Evolutionary conservation across 1,140 invertebrate genomes (phyloP), one percentile per base, ranked within the genome.

Genomic region (Aporrectodea caliginosa): DNA sequence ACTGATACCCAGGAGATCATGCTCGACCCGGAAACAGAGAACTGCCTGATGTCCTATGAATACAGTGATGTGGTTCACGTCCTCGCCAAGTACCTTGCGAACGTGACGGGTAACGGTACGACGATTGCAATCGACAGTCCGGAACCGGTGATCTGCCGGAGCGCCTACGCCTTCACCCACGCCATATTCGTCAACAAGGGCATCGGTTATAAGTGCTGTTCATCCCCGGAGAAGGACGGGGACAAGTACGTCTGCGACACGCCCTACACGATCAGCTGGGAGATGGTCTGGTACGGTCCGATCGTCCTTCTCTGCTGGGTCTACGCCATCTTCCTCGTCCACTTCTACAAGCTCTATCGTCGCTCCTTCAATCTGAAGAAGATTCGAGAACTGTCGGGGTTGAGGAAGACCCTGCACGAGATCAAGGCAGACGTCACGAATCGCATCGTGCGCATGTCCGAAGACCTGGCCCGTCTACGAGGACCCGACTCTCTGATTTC

Each of bases 211-310:
- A 35, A 76, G 29, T 76, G 75, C 35, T 76, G 75, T 58, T n/a
- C n/a, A 29, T 27, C 75, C 16, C 34, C 73, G 1, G 75, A 35
- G 6, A 27, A n/a, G 33, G 29, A 43, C 27, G 27, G 33, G 27
- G 31, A 58, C 43, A 29, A 29, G 33, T 76, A 76, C 35, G n/a
- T 27, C 1, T 76, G 75, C 29, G 35, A 35, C 1, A 32, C 33
- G 35, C 29, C 35, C 1, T 76, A 76, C 75, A 76, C 32, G 14
- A 27, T 35, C 29, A 27, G 32, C 33, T 76, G 30, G 16, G 75
- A 76, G 43, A 16, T 76, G 43, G 75, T 76, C 43, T 76, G 75
- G 75, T 76, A 76, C 33, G 75, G 75, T 58, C 75, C 75, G 33
- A 58, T 76, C 29, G 75, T 68, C 1, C 43, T 76, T 16, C 33